Conservation (phyloP, 35 echinoderm and acorn worm genomes). For the Acanthaster planci region DNA sequence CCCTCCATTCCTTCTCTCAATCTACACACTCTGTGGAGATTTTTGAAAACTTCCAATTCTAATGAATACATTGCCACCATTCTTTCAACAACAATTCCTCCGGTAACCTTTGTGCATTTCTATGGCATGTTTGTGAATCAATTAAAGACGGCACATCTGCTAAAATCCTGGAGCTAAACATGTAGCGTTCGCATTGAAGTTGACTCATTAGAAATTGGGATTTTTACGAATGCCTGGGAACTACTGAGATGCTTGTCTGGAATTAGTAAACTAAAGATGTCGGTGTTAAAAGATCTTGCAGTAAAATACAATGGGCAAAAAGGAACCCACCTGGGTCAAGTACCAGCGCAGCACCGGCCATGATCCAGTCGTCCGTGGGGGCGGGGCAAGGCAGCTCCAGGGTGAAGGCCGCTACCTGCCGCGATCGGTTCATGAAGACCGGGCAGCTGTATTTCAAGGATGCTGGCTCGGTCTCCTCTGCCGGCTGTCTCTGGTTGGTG, state of each 20-base stretch:
- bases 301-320: background rate
- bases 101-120: too few relatives aligned
- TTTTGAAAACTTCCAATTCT: too few relatives aligned
- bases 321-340: constrained; percentile 73
- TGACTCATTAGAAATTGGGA: too few relatives aligned
- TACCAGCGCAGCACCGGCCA: constrained; percentile 75
- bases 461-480: background rate
- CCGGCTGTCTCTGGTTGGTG: background rate
- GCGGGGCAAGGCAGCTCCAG: constrained; percentile 67
- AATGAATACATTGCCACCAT: too few relatives aligned
- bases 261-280: background rate
- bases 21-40: too few relatives aligned
- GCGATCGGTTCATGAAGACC: constrained; percentile 80
- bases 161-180: too few relatives aligned
- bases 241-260: too few relatives aligned
- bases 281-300: background rate
- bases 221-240: too few relatives aligned
- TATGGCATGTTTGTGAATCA: too few relatives aligned
- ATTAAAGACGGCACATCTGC: too few relatives aligned
- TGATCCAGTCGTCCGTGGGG: constrained; percentile 64
- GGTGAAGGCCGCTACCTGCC: constrained; percentile 78
- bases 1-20: too few relatives aligned
- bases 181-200: too few relatives aligned
- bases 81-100: constrained; percentile 17
- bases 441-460: constrained; percentile 59